phyloP scores from a whole-genome alignment of 2,113 vertebrate genomes.

The Paratilapia polleni region DNA sequence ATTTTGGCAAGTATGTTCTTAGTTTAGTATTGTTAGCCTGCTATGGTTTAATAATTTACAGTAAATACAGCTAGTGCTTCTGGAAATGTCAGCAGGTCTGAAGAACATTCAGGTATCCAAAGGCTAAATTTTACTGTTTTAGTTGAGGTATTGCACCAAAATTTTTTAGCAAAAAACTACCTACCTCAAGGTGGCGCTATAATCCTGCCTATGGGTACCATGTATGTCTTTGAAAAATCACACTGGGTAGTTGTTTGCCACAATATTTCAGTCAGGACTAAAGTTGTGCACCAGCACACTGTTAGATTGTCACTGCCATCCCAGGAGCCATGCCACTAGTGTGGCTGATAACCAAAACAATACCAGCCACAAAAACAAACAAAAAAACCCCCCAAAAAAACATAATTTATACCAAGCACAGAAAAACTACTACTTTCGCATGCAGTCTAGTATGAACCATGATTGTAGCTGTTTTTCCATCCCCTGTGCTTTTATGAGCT shows the following conservation, averaged over 20 bases:
- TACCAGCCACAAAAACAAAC: not conserved
- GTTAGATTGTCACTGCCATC: not conserved
- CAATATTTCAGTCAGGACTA: not conserved
- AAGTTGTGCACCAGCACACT: not conserved
- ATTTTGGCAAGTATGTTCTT: not conserved
- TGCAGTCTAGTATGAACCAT: not conserved
- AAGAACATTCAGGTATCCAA: not conserved
- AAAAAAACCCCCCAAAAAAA: not conserved
- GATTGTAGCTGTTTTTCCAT: not conserved
- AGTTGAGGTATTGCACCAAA: not conserved
- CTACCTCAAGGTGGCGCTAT: not conserved
- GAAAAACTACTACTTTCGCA: not conserved
- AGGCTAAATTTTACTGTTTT: not conserved
- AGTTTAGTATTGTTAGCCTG: no score
- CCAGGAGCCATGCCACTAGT: not conserved
- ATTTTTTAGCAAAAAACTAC: not conserved
- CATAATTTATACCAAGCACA: not conserved
- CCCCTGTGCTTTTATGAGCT: constrained; percentile 3
- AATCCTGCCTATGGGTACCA: not conserved
- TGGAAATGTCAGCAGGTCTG: no score
- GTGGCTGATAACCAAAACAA: not conserved
- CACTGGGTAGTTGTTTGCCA: not conserved
- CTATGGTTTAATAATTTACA: no score
- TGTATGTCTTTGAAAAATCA: not conserved
- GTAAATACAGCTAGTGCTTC: no score